These are phyloP conservation scores for Equus przewalskii DNA, from an alignment of 2,113 vertebrate species.

Conservation along the genomic window DNA sequence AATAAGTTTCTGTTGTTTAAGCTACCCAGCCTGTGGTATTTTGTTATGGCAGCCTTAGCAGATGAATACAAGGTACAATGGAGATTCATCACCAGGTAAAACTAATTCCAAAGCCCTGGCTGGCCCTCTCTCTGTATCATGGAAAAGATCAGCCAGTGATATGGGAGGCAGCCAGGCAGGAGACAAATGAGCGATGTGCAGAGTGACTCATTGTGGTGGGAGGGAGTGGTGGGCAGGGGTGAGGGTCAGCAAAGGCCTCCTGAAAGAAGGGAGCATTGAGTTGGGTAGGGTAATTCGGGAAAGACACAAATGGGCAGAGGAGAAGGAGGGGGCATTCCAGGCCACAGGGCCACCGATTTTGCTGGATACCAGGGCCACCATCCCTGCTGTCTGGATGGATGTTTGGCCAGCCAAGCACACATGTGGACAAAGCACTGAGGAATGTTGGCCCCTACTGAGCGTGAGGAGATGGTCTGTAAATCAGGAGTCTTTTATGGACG, in stretches of 20 bases:
- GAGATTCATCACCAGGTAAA: background rate
- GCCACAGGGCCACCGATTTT: background rate
- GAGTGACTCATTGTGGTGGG: background rate
- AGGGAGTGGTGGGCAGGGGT: background rate
- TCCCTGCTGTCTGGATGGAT: background rate
- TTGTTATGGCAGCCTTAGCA: background rate
- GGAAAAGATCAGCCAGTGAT: background rate
- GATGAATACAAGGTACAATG: background rate
- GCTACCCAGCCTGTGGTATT: background rate
- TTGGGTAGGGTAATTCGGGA: background rate
- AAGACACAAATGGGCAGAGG: background rate
- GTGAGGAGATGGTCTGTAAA: conserved; percentile 80
- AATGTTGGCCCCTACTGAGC: conserved; percentile 47
- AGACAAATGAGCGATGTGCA: background rate
- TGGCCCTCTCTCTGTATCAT: background rate
- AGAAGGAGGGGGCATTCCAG: background rate
- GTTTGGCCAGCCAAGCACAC: background rate
- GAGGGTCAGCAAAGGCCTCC: background rate
- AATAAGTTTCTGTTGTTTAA: background rate
- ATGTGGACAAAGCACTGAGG: conserved; percentile 23
- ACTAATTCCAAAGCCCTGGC: background rate
- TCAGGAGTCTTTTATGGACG: conserved; percentile 70
- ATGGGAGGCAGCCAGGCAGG: background rate
- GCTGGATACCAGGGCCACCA: background rate
- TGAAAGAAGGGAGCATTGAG: background rate